Evolutionary conservation across 2,888 invertebrate species (phyloP), one percentile per base, ranked within the genome.

Genomic region (Choristoneura rosaceana): DNA sequence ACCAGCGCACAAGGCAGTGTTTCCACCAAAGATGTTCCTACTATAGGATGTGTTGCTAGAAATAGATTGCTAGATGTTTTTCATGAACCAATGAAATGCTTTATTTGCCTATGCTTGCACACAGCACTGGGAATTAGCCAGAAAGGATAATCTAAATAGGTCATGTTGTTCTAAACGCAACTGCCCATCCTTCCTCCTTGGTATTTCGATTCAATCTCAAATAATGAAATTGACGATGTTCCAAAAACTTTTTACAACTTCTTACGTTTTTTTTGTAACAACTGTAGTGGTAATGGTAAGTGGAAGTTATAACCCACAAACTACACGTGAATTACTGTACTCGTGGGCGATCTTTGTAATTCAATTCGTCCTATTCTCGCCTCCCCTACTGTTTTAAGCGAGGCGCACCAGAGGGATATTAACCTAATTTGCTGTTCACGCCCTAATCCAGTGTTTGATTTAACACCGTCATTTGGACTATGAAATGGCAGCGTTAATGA

Each of bases 341-440:
- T 9, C 52, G 38, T 45, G 63, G 55, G 17, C 55, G 43, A 41
- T 55, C 15, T 52, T 17, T 8, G 15, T 55, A 34, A 63, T 63
- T 58, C 58, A 58, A 63, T 70, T 63, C 17, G 47, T 63, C 47
- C 33, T 33, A 52, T 15, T n/a, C 17, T 58, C 58, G 52, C 17
- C 17, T 58, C 45, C 17, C 38, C 17, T 55, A 15, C 8, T 17
- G 69, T 63, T n/a, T 43, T 58, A 25, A 25, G 55, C 55, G 17
- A 3, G 9, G 55, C 55, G 3, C 10, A 10, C 55, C 55, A 45
- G 14, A 38, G 25, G 58, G 58, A 34, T 41, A 70, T 63, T 64
- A 64, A 63, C 55, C 69, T 63, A 70, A 55, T 70, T 64, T 70
- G 15, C n/a, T 15, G 8, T 12, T 41, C 43, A 62, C 50, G 33